These are phyloP conservation scores for Parasteatoda tepidariorum DNA, from an alignment of 1,140 invertebrate species.

Conservation along the genomic window DNA sequence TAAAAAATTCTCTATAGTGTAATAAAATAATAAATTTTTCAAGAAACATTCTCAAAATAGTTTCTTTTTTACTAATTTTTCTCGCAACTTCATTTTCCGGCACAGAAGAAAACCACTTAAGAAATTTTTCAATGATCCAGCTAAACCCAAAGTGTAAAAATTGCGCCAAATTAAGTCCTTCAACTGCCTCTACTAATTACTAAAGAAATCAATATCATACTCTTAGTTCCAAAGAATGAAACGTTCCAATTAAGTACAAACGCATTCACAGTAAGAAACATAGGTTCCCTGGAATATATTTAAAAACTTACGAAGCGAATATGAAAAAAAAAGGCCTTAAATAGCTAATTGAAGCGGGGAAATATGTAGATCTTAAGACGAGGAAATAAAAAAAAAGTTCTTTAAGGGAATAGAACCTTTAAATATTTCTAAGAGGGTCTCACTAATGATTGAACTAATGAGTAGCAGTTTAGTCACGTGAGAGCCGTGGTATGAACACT, in stretches of 20 bases:
- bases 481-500: background rate
- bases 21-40: background rate
- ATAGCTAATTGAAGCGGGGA: conserved; percentile 1
- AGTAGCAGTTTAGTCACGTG: conserved; percentile 19
- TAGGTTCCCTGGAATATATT: conserved; percentile 5
- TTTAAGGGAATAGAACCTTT: conserved; percentile 38
- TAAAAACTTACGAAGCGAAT: conserved; percentile 20
- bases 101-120: background rate
- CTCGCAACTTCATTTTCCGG: background rate
- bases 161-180: background rate
- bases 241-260: conserved; percentile 29
- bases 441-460: conserved; percentile 45
- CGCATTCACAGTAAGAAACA: background rate
- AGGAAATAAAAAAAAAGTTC: conserved; percentile 2
- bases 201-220: background rate
- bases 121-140: background rate
- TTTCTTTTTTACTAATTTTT: background rate
- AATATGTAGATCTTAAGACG: conserved; percentile 5
- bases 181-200: background rate
- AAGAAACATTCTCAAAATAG: background rate
- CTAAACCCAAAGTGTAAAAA: background rate
- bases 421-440: conserved; percentile 39
- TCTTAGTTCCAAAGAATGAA: conserved; percentile 1
- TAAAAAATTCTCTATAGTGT: background rate
- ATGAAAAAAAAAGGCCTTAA: conserved; percentile 12